Percentiles rank a stretch among this genome's conserved stretches.
Evolutionary conservation across 2,888 invertebrate genomes (phyloP).

Genomic region (Drosophila monieri): DNA sequence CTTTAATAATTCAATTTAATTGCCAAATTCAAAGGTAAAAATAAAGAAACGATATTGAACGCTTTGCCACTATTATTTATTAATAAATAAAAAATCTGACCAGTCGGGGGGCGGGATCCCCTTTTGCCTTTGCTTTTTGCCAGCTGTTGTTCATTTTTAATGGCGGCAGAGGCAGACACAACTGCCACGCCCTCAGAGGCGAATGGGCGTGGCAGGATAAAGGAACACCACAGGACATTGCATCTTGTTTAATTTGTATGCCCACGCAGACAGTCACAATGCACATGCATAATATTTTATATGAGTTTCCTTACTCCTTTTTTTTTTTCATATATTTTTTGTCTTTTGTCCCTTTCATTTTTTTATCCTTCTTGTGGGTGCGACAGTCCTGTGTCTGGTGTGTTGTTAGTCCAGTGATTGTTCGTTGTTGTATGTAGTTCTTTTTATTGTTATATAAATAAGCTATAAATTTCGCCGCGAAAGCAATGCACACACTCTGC

Average conservation of each 20-base stretch:
- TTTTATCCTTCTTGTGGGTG: constrained; percentile 17
- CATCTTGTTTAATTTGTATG: constrained; percentile 75
- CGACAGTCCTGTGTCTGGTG: constrained; percentile 57
- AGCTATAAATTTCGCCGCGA: constrained; percentile 74
- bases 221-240: constrained; percentile 59
- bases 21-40: constrained; percentile 1
- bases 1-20: constrained; percentile 2
- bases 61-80: constrained; percentile 34
- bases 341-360: constrained; percentile 2
- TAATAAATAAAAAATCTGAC: constrained; percentile 26
- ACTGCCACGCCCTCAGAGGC: constrained; percentile 48
- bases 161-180: constrained; percentile 50
- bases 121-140: constrained; percentile 40
- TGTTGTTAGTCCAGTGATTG: constrained; percentile 71
- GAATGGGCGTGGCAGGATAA: constrained; percentile 7
- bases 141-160: constrained; percentile 66
- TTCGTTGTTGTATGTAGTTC: constrained; percentile 45
- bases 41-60: constrained; percentile 52
- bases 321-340: constrained; percentile 21
- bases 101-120: constrained; percentile 2
- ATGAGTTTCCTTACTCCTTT: constrained; percentile 10
- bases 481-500: constrained; percentile 46
- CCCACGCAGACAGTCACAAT: constrained; percentile 44
- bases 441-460: constrained; percentile 76
- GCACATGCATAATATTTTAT: constrained; percentile 66